A percentile compares a stretch with the other conserved stretches of the same genome.
These are phyloP conservation scores for Dermochelys coriacea DNA, from an alignment of 2,797 vertebrate genomes.

Conservation along the genomic window DNA sequence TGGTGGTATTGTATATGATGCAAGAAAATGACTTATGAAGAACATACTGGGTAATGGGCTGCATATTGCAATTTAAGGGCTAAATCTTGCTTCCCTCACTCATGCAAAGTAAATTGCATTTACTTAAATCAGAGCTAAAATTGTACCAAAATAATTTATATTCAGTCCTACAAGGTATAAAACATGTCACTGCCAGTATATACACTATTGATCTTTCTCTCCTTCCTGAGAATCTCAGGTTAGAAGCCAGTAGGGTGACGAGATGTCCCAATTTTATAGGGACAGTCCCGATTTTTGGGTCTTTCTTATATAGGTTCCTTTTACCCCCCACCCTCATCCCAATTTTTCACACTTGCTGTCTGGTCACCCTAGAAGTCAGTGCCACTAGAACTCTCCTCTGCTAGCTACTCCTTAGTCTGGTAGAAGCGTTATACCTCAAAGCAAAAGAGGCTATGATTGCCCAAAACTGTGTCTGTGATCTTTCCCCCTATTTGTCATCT, in stretches of 20 bases:
- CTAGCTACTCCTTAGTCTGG: neutral
- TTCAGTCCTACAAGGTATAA: neutral
- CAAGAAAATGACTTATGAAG: neutral
- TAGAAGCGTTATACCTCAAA: neutral
- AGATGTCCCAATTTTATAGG: too few relatives aligned
- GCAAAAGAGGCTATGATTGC: neutral
- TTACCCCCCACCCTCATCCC: too few relatives aligned
- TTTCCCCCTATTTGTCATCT: neutral
- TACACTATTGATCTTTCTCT: neutral
- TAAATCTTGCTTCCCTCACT: neutral
- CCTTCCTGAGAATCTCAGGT: neutral
- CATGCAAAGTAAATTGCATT: neutral
- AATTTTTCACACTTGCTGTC: too few relatives aligned
- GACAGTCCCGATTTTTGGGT: too few relatives aligned
- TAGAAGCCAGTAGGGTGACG: neutral
- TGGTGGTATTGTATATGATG: neutral
- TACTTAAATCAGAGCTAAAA: conserved; percentile 8
- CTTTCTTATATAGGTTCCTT: too few relatives aligned
- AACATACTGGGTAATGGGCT: neutral
- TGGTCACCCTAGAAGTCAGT: neutral
- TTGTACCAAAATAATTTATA: neutral
- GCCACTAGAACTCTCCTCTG: neutral
- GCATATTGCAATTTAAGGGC: neutral
- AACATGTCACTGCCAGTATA: neutral
- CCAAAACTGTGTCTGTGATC: neutral